Conservation (phyloP, 2,113 vertebrate species). For the Actenoides hombroni region DNA sequence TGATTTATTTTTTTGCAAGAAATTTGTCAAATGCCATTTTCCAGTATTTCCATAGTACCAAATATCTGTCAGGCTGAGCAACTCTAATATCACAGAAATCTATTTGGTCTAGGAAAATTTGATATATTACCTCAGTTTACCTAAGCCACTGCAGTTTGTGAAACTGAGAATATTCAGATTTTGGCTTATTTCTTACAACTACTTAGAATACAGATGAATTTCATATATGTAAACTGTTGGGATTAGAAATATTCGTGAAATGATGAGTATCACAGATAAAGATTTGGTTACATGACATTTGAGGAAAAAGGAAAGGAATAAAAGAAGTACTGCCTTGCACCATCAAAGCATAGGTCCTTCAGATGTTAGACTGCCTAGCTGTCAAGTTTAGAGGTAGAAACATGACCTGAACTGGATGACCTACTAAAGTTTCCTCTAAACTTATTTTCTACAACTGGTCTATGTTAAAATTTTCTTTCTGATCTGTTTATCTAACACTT, state of each 20-base stretch:
- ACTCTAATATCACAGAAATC: not conserved
- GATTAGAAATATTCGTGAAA: not conserved
- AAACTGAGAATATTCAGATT: not conserved
- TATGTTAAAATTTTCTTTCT: not conserved
- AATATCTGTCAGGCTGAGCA: not conserved
- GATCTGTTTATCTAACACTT: not conserved
- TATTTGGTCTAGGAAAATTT: not conserved
- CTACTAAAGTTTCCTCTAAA: not conserved
- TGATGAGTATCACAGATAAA: not conserved
- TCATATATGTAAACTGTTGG: not conserved
- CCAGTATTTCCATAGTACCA: not conserved
- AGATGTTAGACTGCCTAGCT: not conserved
- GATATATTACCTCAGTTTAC: not conserved
- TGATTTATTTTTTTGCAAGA: not conserved
- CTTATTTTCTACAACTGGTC: not conserved
- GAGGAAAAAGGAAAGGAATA: not conserved
- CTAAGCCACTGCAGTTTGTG: not conserved
- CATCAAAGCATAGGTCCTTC: not conserved
- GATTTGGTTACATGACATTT: not conserved
- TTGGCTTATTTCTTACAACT: not conserved
- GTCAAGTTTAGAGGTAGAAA: not conserved
- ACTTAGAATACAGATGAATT: not conserved
- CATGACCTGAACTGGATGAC: not conserved
- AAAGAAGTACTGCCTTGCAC: not conserved
- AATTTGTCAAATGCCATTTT: not conserved